Base-by-base conservation (phyloP, 2,113 vertebrate species). In the Serilophus lunatus region DNA sequence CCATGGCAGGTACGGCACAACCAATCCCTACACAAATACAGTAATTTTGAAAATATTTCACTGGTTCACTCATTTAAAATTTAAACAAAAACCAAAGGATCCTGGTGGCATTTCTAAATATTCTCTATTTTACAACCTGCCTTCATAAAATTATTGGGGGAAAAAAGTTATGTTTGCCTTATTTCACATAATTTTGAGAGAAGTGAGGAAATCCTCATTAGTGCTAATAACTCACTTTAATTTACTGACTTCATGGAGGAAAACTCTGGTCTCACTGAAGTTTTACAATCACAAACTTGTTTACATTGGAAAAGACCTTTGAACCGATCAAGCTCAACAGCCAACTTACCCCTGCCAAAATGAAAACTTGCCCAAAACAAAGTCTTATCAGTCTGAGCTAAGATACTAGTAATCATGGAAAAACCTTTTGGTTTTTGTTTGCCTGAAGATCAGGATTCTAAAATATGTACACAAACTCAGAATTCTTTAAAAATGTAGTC, bases 1-100 rank as follows among this genome's bases (percentile, higher is more conserved):
- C 45, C 1, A 5, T 2, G 53, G 31, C 20, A 7, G 29, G 10
- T 16, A 36, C 1, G 6, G 64, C 40, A 64, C 1, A 1, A 31
- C 15, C 44, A 61, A 89, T 36, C 47, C 45, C 59, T 22, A 40
- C 57, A 35, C 17, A 49, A 24, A 69, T 1, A 13, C 0, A 47
- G 10, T 13, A 12, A 50, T 28, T 60, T 26, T 33, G 64, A 71
- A 38, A 72, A 16, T 22, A 36, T 20, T 76, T 38, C 38, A 23
- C 33, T 16, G 36, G 11, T 36, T 50, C 7, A 1, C 18, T 80
- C 0, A 10, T 38, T 42, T 53, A 29, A 64, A 84, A 82, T 44
- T 7, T 2, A 78, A 91, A 79, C 18, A 31, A 86, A 89, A 54
- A 36, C 50, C 26, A 18, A 71, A 4, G 14, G 5, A 42, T 18